Base-by-base conservation (phyloP, 2,888 invertebrate genomes). In the Globia sparganii region DNA sequence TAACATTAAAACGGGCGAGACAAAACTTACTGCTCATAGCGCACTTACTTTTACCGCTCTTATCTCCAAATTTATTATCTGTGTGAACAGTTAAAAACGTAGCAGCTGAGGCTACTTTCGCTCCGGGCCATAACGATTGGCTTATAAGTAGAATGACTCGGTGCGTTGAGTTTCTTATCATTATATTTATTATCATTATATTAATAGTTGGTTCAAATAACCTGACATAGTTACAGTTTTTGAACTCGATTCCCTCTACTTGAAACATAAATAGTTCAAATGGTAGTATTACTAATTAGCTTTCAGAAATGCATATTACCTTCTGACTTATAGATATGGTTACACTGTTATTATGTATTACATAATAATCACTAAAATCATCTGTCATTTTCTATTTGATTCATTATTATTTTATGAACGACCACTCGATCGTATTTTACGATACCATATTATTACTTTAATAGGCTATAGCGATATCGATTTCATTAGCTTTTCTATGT, bases 61-160 rank as follows among this genome's bases (percentile, higher is more conserved):
- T 92, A 92, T 91, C 90, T 91, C 80, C 84, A 85, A 91, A 91
- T 90, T 89, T 90, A 90, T 91, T 91, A 91, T 89, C 90, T 86
- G 84, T 85, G 84, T 86, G 84, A 90, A 90, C 90, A 86, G 92
- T 93, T 91, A 88, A 89, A 79, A 83, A 84, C 81, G 85, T 86
- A 85, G 80, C 86, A 75, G 81, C 84, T 82, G 83, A 81, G 73
- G 86, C 83, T 86, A 91, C 93, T 93, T 93, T 93, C 93, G 90
- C 91, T 86, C 81, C 75, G 81, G 88, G 86, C 87, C 88, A 87
- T 89, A 88, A 83, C 77, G 69, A 84, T 84, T 78, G 80, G 78
- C 81, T 78, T 83, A 83, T 77, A n/a, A n/a, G n/a, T n/a, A 81
- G 64, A 77, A 79, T 69, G 71, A 77, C 75, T 81, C 31, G 67